Conservation (phyloP, 2,888 invertebrate species). For the Cosmia trapezina region DNA sequence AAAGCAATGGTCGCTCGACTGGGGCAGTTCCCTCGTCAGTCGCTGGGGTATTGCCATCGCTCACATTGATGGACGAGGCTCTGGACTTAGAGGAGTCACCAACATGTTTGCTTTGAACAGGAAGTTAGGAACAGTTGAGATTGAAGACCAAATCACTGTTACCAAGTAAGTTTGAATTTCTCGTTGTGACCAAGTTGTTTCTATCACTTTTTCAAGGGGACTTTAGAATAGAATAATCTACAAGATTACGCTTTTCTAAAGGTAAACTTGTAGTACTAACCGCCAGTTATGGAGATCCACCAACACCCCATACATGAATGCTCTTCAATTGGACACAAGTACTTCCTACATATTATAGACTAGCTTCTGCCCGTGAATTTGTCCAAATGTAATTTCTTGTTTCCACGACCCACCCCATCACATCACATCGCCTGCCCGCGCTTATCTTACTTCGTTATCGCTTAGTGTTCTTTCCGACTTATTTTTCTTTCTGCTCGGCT, state of each 20-base stretch:
- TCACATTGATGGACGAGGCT: slow-evolving; percentile 97
- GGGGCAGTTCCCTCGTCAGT: slow-evolving; percentile 96
- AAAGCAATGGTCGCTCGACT: slow-evolving; percentile 95
- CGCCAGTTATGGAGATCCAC: not conserved
- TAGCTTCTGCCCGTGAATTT: too few relatives aligned
- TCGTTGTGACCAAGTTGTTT: not conserved
- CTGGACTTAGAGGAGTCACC: slow-evolving; percentile 95
- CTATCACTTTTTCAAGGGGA: not conserved
- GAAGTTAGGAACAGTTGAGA: slow-evolving; percentile 96
- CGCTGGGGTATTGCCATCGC: slow-evolving; percentile 96
- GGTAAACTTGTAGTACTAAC: not conserved
- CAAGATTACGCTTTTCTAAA: not conserved
- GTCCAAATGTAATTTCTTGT: too few relatives aligned
- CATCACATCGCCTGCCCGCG: too few relatives aligned
- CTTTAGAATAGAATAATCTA: not conserved
- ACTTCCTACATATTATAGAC: not conserved
- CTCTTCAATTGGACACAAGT: not conserved
- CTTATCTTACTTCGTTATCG: too few relatives aligned
- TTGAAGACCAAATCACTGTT: slow-evolving; percentile 97
- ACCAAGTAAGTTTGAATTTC: slow-evolving; percentile 90
- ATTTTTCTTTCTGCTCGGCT: too few relatives aligned
- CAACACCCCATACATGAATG: not conserved
- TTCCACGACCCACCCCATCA: too few relatives aligned
- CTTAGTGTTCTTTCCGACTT: too few relatives aligned
- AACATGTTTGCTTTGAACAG: slow-evolving; percentile 96